Base-by-base conservation (phyloP, 2,113 vertebrate genomes). In the Oryzias curvinotus region DNA sequence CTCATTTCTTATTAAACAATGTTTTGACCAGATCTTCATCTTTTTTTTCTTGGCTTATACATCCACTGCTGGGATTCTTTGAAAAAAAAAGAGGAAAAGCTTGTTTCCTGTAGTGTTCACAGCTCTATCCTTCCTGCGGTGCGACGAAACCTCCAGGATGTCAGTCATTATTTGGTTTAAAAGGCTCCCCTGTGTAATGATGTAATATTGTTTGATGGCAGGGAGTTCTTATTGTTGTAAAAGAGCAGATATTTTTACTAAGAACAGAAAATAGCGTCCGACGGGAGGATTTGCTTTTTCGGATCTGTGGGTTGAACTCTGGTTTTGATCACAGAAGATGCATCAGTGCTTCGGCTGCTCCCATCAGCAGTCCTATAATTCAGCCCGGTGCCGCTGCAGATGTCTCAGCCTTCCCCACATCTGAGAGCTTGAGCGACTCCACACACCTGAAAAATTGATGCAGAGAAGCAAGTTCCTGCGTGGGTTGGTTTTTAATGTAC, bases 361-460 rank as follows among this genome's bases (percentile, higher is more conserved):
- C 83, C 81, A 81, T 88, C 77, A 82, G 78, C 82, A 73, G 74
- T 73, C 73, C 68, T 82, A 79, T 87, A 87, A 88, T 90, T 89
- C 83, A 87, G 78, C 80, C 79, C 82, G 62, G 76, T 80, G 65
- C 58, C 81, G 84, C 77, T 79, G 72, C 77, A 77, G 73, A 75
- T 66, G 58, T 60, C 74, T 48, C n/a, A 57, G 55, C 21, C 21
- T 52, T 8, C 6, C 62, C 62, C 51, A 15, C 5, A 64, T 56
- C 30, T 54, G 51, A 86, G 79, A 81, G 80, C 65, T 75, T 64
- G 65, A 83, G 71, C 61, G 23, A 60, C 81, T 78, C 81, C 80
- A 75, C 66, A 69, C 49, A 64, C 61, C 83, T 84, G 85, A 88
- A 87, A 85, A 85, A 91, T 80, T 69, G 71, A 90, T 89, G 85